Base-by-base conservation (phyloP, 1,140 invertebrate genomes). In the Drosophila ambigua region DNA sequence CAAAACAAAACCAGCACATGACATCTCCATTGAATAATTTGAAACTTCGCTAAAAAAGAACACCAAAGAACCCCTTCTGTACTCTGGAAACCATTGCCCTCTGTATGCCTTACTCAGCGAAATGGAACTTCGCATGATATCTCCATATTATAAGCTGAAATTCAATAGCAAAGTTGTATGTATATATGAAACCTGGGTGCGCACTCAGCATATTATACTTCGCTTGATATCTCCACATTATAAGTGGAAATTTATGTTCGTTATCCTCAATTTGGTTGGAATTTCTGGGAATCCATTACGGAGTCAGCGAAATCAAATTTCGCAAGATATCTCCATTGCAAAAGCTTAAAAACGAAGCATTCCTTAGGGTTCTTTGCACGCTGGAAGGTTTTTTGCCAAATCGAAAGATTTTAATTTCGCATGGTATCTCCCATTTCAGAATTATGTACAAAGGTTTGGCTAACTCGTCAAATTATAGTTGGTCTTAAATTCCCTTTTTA, bases 251-350 rank as follows among this genome's bases (percentile, higher is more conserved):
- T 45, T 44, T 51, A 43, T 23, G 20, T 13, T 1, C 2, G 20
- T 20, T 20, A 20, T 20, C 20, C 20, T 20, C 20, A 20, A 20
- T 41, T 39, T 50, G 13, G 5, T 6, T 49, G 4, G 5, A 7
- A 13, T 26, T 35, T 55, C 31, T 39, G 6, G 2, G 16, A 31
- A 16, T 4, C 35, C 15, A 1, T 3, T 16, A 41, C 53, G 50
- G 16, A 59, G 13, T 59, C 55, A 31, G 46, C 55, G 13, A n/a
- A 15, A n/a, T 64, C 23, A 26, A 39, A 62, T 64, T 62, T 63
- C 43, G 43, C 58, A 11, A 46, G 35, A 28, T 41, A 62, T 55
- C 50, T 44, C 39, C 49, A 2, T 53, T 51, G 26, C 5, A 57
- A 26, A 11, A 16, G 0, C 26, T 0, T 4, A 24, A 28, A 28